These are phyloP conservation scores for Anas platyrhynchos DNA, from an alignment of 2,113 vertebrate species.

Conservation along the genomic window DNA sequence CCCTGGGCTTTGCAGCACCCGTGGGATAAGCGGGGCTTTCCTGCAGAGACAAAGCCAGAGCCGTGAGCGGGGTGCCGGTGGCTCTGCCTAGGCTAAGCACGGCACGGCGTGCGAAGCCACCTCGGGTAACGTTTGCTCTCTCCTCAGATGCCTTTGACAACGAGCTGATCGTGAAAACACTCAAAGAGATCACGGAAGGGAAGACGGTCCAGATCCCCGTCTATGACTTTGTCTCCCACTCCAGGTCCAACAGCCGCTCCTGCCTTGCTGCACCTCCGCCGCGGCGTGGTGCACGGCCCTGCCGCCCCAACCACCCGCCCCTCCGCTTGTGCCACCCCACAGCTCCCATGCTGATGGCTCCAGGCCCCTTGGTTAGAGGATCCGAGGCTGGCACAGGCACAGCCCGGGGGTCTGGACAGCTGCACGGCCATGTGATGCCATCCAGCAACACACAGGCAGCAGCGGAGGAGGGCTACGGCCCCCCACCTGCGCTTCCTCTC, in stretches of 20 bases:
- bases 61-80: rapidly evolving
- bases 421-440: background rate
- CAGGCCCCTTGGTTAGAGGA: background rate
- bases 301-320: background rate
- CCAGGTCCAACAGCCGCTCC: slow-evolving; percentile 80
- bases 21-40: background rate
- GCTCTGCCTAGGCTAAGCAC: background rate
- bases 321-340: rapidly evolving
- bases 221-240: slow-evolving; percentile 96
- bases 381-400: background rate
- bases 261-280: background rate
- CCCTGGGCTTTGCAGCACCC: background rate
- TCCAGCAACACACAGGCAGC: background rate
- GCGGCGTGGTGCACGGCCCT: rapidly evolving
- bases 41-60: background rate
- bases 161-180: slow-evolving; percentile 91
- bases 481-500: background rate
- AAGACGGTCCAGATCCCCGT: slow-evolving; percentile 95
- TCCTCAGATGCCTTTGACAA: slow-evolving; percentile 95
- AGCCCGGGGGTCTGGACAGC: background rate
- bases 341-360: background rate
- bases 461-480: background rate
- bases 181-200: slow-evolving; percentile 89
- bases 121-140: background rate
- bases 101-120: background rate